Conservation (phyloP, 2,113 vertebrate genomes). For the Calypte anna region DNA sequence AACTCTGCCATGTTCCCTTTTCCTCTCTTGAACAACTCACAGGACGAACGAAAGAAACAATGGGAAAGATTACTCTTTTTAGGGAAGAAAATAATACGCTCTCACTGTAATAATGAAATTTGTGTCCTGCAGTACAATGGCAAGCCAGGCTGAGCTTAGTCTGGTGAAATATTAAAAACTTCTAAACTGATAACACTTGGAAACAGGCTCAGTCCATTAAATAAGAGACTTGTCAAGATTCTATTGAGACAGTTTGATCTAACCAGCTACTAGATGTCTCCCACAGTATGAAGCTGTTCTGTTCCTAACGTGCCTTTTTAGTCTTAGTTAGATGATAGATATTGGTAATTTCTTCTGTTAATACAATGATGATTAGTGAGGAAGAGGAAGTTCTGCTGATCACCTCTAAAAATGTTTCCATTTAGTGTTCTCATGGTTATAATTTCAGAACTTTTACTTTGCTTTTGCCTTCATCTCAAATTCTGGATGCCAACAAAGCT, state of each 20-base stretch:
- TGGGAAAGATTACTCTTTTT: not conserved
- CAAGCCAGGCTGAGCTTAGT: not conserved
- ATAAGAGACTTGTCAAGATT: slow-evolving; percentile 10
- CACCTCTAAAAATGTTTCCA: not conserved
- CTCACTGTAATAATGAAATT: not conserved
- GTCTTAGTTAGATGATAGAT: not conserved
- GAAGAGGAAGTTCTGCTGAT: not conserved
- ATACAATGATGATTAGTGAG: not conserved
- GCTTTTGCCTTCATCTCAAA: not conserved
- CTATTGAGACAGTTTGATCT: not conserved
- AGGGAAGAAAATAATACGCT: not conserved
- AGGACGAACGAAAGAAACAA: not conserved
- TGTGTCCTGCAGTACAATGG: not conserved
- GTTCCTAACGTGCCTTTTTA: not conserved
- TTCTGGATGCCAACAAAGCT: not conserved
- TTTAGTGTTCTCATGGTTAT: not conserved
- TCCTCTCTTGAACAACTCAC: not conserved
- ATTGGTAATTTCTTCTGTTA: not conserved
- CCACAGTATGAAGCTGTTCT: not conserved
- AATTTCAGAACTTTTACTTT: not conserved
- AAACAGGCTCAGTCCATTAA: not conserved
- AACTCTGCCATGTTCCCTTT: not conserved
- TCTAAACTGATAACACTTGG: not conserved
- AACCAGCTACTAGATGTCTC: not conserved
- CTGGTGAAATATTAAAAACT: not conserved